A percentile compares a stretch with the other conserved stretches of the same genome.
phyloP scores from a whole-genome alignment of 2,797 vertebrate genomes.

The Megaceryle alcyon region DNA sequence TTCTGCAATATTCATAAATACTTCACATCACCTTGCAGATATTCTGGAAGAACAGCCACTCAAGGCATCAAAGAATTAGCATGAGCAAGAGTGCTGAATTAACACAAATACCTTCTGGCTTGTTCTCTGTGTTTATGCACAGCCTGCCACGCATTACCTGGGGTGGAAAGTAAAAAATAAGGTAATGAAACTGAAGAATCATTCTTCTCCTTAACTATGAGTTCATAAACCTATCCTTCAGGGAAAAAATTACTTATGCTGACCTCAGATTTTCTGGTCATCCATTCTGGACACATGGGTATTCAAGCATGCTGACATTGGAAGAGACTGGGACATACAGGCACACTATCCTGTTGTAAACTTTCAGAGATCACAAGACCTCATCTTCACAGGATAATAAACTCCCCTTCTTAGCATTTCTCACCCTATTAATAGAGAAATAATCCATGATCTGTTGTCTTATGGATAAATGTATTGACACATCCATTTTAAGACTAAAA shows the following conservation, averaged over 20 bases:
- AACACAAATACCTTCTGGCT: neutral
- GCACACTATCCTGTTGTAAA: neutral
- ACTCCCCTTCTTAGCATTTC: neutral
- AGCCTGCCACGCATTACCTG: neutral
- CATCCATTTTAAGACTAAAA: neutral
- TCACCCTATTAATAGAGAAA: neutral
- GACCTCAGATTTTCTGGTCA: neutral
- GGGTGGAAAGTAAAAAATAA: neutral
- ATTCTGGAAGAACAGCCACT: neutral
- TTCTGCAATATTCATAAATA: conserved; percentile 23
- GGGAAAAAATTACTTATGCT: neutral
- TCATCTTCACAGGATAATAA: neutral
- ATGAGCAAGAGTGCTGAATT: neutral
- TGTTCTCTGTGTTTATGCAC: neutral
- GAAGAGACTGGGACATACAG: neutral
- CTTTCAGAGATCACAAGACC: neutral
- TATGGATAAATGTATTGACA: neutral
- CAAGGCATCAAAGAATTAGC: neutral
- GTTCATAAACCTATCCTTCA: neutral
- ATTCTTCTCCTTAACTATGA: neutral
- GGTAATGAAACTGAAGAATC: neutral
- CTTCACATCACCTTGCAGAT: neutral
- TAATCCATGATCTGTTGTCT: neutral
- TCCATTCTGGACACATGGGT: neutral
- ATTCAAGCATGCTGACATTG: neutral